Conservation (phyloP, 2,888 invertebrate species). For the Sacculina carcini region DNA sequence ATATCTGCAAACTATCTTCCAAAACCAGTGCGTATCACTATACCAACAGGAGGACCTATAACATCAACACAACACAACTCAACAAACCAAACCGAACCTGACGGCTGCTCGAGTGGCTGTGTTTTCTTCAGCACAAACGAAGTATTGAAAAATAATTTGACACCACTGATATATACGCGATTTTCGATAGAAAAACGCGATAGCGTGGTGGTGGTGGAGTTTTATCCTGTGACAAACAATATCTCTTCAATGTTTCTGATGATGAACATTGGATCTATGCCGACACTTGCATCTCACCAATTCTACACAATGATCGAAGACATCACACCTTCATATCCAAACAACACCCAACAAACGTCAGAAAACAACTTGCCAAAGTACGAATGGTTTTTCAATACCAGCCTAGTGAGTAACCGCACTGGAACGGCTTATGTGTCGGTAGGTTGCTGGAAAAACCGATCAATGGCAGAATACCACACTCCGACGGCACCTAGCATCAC, state of each 20-base stretch:
- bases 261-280: conserved; percentile 8
- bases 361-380: conserved; percentile 2
- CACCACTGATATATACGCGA: conserved; percentile 4
- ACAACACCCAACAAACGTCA: background rate
- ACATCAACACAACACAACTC: background rate
- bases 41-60: background rate
- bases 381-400: conserved; percentile 16
- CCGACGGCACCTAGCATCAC: conserved; percentile 15
- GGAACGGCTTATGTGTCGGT: conserved; percentile 20
- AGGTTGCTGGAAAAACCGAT: conserved; percentile 14
- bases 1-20: background rate
- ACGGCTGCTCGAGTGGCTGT: background rate
- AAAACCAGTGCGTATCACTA: background rate
- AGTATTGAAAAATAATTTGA: background rate
- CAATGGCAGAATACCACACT: too few relatives aligned
- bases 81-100: too few relatives aligned
- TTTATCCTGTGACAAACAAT: background rate
- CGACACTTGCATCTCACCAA: conserved; percentile 4
- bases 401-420: conserved; percentile 14
- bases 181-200: background rate
- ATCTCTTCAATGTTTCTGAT: conserved; percentile 5
- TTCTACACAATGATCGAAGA: conserved; percentile 1
- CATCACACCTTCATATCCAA: background rate
- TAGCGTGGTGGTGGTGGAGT: conserved; percentile 1
- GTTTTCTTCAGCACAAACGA: background rate